A percentile compares a stretch with the other conserved stretches of the same genome.
Evolutionary conservation across 2,113 vertebrate genomes (phyloP).

Genomic region (Hydrolagus affinis): DNA sequence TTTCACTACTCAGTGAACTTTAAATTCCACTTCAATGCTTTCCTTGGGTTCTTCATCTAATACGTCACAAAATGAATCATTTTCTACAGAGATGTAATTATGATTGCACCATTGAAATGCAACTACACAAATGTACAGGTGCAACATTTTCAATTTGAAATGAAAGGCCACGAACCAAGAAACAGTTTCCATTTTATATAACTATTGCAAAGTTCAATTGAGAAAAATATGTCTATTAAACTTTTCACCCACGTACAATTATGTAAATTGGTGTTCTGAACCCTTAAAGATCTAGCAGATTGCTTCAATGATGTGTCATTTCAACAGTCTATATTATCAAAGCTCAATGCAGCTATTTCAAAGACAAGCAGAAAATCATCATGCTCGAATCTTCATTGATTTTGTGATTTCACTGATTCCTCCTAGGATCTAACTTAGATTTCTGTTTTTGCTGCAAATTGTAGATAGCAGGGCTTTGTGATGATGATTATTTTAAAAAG

Average conservation of each 20-base stretch:
- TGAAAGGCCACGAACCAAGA: not conserved
- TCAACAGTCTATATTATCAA: not conserved
- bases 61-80: not conserved
- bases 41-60: constrained; percentile 9
- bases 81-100: not conserved
- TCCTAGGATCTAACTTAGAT: not conserved
- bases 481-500: not conserved
- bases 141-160: not conserved
- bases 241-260: not conserved
- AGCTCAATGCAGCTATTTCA: not conserved
- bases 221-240: constrained; percentile 14
- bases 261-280: not conserved
- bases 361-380: not conserved
- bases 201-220: not conserved
- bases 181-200: not conserved
- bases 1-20: constrained; percentile 19
- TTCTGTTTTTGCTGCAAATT: not conserved
- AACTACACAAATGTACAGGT: not conserved
- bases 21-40: constrained; percentile 30
- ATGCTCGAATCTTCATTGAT: not conserved
- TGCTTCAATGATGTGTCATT: not conserved
- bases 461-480: not conserved
- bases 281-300: not conserved
- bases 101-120: constrained; percentile 9
- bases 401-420: not conserved